Conservation (phyloP, 92 coral and sea anemone species). For the Porites divaricata region DNA sequence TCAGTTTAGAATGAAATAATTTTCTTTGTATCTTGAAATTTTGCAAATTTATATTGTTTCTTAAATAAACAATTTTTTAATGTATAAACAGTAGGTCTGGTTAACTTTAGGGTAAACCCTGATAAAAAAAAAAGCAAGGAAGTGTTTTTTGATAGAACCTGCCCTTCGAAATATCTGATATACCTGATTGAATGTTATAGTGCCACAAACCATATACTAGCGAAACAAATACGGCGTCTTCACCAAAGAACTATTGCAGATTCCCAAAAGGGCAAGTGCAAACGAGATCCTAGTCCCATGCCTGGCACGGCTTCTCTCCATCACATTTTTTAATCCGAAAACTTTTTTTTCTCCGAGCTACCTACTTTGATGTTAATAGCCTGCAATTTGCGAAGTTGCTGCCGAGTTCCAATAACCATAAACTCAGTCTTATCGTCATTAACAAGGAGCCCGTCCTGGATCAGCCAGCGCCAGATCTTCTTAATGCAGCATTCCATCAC, state of each 20-base stretch:
- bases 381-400: background rate
- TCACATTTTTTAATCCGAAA: no score
- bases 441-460: constrained; percentile 50
- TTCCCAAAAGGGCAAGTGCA: no score
- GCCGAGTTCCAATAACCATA: background rate
- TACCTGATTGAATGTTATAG: no score
- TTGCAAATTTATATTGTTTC: background rate
- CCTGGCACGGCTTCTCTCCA: no score
- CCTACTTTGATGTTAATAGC: constrained; percentile 10
- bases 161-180: no score
- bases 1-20: background rate
- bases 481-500: constrained; percentile 61
- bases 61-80: no score
- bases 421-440: constrained; percentile 61
- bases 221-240: no score
- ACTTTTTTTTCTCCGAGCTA: background rate
- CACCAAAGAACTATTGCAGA: no score
- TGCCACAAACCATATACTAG: no score
- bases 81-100: background rate
- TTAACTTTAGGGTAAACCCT: background rate
- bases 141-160: background rate
- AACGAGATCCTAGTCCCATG: no score
- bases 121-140: background rate
- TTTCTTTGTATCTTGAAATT: no score
- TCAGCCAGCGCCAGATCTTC: constrained; percentile 58